Evolutionary conservation across 2,113 vertebrate genomes (phyloP).

Genomic region (Mustela nigripes): DNA sequence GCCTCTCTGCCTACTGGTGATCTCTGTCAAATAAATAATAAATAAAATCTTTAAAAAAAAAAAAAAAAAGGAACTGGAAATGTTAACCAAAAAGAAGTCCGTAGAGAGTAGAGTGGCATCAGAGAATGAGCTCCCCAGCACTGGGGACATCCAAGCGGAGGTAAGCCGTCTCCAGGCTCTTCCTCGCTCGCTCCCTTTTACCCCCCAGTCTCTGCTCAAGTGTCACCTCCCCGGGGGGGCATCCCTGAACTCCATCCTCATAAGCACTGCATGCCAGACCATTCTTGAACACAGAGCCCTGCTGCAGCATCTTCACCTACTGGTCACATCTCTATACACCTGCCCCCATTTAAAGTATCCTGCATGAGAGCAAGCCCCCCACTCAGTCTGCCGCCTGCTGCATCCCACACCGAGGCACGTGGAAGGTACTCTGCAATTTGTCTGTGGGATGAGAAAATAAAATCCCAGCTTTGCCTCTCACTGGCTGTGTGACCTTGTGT

Average conservation of each 20-base stretch:
- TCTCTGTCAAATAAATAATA: too few relatives aligned
- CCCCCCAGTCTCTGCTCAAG: background rate
- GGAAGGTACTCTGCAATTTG: background rate
- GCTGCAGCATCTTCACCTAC: background rate
- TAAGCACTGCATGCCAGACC: background rate
- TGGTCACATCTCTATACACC: background rate
- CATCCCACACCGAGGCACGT: background rate
- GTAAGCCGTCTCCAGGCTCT: background rate
- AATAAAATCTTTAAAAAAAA: too few relatives aligned
- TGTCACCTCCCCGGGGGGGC: background rate
- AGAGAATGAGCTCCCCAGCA: background rate
- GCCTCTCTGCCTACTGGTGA: too few relatives aligned
- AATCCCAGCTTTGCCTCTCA: background rate
- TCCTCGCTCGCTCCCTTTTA: background rate
- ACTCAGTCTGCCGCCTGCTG: background rate
- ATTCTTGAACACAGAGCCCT: background rate
- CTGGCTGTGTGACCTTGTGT: background rate
- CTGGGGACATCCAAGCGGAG: background rate
- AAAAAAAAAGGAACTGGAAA: background rate
- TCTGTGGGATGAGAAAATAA: background rate
- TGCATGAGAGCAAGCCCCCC: background rate
- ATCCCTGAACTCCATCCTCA: background rate
- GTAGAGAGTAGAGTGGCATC: background rate
- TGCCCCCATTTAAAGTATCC: background rate
- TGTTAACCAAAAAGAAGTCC: background rate